phyloP scores from a whole-genome alignment of 2,113 vertebrate species.

The Dryoscopus gambensis region DNA sequence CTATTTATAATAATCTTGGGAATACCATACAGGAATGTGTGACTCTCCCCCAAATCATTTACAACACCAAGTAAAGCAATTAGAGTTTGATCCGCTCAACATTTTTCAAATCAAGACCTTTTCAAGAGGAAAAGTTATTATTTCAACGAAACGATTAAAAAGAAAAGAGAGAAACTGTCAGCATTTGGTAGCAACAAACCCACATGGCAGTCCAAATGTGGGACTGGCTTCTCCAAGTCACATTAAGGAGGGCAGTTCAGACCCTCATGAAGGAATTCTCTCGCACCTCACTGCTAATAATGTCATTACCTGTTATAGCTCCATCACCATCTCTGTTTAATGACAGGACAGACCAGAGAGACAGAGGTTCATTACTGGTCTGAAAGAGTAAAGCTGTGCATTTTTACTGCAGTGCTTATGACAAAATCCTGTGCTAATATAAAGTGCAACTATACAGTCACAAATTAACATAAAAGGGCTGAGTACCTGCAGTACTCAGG shows the following conservation, averaged over 20 bases:
- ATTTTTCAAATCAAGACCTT: not conserved
- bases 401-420: not conserved
- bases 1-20: not conserved
- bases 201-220: not conserved
- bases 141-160: not conserved
- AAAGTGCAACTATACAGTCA: not conserved
- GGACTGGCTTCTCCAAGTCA: not conserved
- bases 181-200: not conserved
- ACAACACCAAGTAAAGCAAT: not conserved
- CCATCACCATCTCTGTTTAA: not conserved
- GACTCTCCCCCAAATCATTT: not conserved
- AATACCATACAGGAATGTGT: not conserved
- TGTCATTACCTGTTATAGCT: not conserved
- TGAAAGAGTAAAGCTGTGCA: not conserved
- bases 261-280: not conserved
- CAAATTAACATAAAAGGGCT: not conserved
- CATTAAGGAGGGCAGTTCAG: not conserved
- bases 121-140: not conserved
- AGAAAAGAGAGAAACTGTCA: not conserved
- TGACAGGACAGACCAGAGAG: not conserved
- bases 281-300: not conserved
- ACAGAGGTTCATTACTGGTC: not conserved
- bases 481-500: not conserved
- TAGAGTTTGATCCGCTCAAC: not conserved
- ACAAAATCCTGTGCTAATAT: not conserved